phyloP scores from a whole-genome alignment of 1,140 invertebrate genomes.

The Drosophila elegans region DNA sequence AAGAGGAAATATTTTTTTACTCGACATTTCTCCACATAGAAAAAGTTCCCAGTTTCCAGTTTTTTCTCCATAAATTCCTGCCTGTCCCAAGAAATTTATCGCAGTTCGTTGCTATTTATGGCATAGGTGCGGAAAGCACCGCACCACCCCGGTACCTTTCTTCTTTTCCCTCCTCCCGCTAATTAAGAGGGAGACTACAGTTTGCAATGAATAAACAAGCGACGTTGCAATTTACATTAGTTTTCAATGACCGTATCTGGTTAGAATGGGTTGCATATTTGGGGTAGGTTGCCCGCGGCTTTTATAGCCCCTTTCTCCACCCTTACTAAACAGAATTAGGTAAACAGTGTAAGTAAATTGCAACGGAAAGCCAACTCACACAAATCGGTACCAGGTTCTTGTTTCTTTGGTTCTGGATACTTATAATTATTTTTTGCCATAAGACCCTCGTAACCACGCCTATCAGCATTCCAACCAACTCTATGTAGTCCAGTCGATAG shows the following conservation, averaged over 20 bases:
- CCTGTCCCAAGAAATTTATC: conserved; percentile 44
- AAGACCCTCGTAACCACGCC: conserved; percentile 39
- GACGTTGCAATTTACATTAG: conserved; percentile 73
- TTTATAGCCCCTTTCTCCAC: neutral
- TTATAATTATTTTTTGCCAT: conserved; percentile 16
- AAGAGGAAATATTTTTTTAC: no score
- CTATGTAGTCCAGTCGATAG: conserved; percentile 35
- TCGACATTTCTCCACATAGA: neutral
- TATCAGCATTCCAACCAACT: conserved; percentile 7
- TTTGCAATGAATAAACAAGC: conserved; percentile 68
- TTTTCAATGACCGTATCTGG: conserved; percentile 37
- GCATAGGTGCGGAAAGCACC: conserved; percentile 52
- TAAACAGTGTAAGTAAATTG: conserved; percentile 32
- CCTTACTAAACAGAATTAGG: conserved; percentile 3
- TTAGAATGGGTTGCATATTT: conserved; percentile 43
- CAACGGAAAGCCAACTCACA: conserved; percentile 21
- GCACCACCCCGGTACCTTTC: neutral
- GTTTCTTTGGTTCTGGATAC: conserved; percentile 4
- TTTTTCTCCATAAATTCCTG: conserved; percentile 36
- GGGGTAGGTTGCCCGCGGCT: conserved; percentile 49
- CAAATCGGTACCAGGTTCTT: neutral
- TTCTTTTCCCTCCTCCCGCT: conserved; percentile 1
- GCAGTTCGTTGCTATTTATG: conserved; percentile 67
- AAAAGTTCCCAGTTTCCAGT: neutral
- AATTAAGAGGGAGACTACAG: conserved; percentile 54